Evolutionary conservation across 2,797 vertebrate species (phyloP).

Genomic region (Poliocrania exsul): DNA sequence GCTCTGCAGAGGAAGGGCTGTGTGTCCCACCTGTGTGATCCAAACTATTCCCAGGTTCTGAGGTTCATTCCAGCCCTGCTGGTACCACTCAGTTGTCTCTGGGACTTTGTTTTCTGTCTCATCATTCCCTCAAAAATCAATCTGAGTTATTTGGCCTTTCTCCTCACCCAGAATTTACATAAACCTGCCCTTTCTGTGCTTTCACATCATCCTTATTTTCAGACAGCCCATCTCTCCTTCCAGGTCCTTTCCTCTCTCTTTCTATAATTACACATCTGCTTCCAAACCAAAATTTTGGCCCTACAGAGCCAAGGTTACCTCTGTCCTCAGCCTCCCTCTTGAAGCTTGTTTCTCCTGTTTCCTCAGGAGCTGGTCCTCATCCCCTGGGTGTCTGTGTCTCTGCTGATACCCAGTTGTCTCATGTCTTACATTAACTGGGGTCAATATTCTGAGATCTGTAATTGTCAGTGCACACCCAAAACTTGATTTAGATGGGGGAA

Average conservation of each 20-base stretch:
- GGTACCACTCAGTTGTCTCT: not conserved
- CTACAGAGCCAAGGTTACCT: not conserved
- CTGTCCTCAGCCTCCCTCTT: not conserved
- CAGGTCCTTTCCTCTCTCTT: not conserved
- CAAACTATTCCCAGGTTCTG: not conserved
- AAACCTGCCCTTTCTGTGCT: not conserved
- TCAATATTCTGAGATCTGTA: not conserved
- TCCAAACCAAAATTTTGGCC: not conserved
- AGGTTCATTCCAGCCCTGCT: not conserved
- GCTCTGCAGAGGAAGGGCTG: not conserved
- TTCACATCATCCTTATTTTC: not conserved
- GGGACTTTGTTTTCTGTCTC: fast-evolving
- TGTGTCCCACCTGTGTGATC: not conserved
- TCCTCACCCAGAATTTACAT: not conserved
- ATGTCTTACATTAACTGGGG: not conserved
- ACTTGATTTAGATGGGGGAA: not conserved
- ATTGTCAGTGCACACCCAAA: not conserved
- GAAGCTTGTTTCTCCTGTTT: not conserved
- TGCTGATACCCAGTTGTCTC: not conserved
- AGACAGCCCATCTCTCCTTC: not conserved
- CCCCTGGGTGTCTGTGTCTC: not conserved
- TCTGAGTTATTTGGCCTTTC: not conserved
- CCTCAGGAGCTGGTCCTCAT: not conserved
- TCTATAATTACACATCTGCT: not conserved
- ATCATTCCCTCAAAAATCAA: not conserved